Evolutionary conservation across 2,113 vertebrate species (phyloP).

Genomic region (Pseudorectes ferrugineus): DNA sequence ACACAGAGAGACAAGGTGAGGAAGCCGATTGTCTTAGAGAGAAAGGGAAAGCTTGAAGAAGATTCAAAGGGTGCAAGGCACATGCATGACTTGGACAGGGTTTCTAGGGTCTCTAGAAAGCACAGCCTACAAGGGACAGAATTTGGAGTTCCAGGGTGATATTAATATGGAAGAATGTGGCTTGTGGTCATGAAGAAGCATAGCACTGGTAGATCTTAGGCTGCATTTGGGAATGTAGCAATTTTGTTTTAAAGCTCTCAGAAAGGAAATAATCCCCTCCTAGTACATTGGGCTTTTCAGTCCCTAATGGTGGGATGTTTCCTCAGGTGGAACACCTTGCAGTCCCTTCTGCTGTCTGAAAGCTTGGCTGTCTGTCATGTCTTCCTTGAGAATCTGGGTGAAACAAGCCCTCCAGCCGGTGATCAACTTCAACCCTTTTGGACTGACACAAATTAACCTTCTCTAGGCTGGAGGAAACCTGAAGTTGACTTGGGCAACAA

Average conservation of each 20-base stretch:
- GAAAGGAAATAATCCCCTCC: background rate
- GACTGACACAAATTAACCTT: background rate
- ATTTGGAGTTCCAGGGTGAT: background rate
- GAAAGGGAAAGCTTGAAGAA: background rate
- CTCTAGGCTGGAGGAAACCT: background rate
- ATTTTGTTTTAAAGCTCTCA: background rate
- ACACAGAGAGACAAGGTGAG: background rate
- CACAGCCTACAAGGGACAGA: background rate
- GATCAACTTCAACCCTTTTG: background rate
- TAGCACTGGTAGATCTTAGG: background rate
- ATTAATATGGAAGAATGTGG: background rate
- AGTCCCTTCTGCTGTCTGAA: background rate
- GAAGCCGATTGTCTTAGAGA: background rate
- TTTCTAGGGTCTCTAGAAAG: background rate
- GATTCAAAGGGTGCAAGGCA: background rate
- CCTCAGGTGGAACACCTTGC: background rate
- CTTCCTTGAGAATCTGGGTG: background rate
- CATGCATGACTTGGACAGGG: background rate
- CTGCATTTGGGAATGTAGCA: background rate
- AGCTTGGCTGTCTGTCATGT: background rate
- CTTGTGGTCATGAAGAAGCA: background rate
- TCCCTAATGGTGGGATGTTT: background rate
- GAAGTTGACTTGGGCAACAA: background rate
- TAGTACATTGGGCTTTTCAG: background rate
- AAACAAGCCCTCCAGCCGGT: background rate